Percentiles rank a stretch among this genome's conserved stretches.
Evolutionary conservation across 2,113 vertebrate genomes (phyloP).

Genomic region (Dicerorhinus sumatrensis): DNA sequence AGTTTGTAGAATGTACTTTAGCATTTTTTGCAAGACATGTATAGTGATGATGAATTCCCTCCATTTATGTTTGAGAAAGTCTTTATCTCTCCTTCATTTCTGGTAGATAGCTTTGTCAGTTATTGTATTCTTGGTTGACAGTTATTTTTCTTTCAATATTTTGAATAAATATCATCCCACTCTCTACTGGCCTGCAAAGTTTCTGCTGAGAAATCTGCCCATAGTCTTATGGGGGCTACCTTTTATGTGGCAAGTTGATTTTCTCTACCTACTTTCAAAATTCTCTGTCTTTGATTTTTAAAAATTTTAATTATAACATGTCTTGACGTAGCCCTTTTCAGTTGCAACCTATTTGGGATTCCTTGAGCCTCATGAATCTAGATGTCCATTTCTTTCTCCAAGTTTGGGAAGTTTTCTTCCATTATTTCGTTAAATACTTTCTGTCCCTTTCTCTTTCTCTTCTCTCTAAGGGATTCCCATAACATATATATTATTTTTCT

Average conservation of each 20-base stretch:
- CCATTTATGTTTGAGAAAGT: no score
- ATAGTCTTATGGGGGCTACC: neutral
- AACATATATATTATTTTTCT: neutral
- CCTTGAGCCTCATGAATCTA: neutral
- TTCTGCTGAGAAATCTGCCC: no score
- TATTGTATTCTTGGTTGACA: no score
- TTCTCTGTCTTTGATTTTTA: neutral
- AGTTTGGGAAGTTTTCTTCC: neutral
- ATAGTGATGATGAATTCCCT: no score
- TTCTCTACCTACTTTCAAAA: neutral
- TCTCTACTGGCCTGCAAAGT: no score
- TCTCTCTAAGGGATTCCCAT: neutral
- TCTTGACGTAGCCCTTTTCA: neutral
- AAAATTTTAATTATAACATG: neutral
- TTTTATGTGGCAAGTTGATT: neutral
- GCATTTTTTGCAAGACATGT: no score
- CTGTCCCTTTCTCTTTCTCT: neutral
- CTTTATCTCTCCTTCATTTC: no score
- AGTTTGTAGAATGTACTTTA: no score
- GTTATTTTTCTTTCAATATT: no score
- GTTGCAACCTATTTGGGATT: neutral
- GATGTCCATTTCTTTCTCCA: neutral
- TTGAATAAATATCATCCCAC: no score
- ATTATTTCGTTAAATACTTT: neutral
- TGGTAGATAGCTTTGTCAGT: no score